phyloP scores from a whole-genome alignment of 2,888 invertebrate species.

The Gerosis bhagava region DNA sequence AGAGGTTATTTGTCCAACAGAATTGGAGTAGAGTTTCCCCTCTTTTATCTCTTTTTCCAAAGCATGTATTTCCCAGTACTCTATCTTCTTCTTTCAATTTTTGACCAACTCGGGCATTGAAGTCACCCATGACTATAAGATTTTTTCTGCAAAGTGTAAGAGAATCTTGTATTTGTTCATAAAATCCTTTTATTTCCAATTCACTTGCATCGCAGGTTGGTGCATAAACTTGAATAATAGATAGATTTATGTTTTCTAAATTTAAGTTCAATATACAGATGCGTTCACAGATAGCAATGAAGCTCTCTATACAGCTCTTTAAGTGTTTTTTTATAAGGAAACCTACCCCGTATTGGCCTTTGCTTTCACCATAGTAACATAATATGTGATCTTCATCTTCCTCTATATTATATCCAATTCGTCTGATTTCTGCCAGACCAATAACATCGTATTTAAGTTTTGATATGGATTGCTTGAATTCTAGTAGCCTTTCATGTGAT shows the following conservation, averaged over 20 bases:
- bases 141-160: constrained; percentile 10
- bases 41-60: constrained; percentile 31
- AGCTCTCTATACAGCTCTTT: constrained; percentile 26
- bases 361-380: constrained; percentile 30
- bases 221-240: constrained; percentile 29
- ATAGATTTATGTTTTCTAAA: constrained; percentile 7
- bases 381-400: constrained; percentile 35
- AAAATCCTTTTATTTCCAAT: constrained; percentile 17
- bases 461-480: constrained; percentile 19
- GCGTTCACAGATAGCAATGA: constrained; percentile 30
- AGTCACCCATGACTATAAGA: constrained; percentile 15
- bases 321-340: constrained; percentile 32
- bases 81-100: constrained; percentile 19
- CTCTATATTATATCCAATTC: constrained; percentile 28
- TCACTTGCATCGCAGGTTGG: constrained; percentile 17
- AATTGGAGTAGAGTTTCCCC: constrained; percentile 28
- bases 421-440: constrained; percentile 11
- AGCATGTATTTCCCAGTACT: constrained; percentile 26
- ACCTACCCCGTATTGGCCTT: constrained; percentile 34
- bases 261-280: constrained; percentile 28
- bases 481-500: constrained; percentile 15
- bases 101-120: constrained; percentile 19
- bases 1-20: constrained; percentile 26
- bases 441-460: constrained; percentile 19
- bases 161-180: constrained; percentile 14